phyloP scores from a whole-genome alignment of 2,888 invertebrate species.

The Trypoxylon attenuatum region DNA sequence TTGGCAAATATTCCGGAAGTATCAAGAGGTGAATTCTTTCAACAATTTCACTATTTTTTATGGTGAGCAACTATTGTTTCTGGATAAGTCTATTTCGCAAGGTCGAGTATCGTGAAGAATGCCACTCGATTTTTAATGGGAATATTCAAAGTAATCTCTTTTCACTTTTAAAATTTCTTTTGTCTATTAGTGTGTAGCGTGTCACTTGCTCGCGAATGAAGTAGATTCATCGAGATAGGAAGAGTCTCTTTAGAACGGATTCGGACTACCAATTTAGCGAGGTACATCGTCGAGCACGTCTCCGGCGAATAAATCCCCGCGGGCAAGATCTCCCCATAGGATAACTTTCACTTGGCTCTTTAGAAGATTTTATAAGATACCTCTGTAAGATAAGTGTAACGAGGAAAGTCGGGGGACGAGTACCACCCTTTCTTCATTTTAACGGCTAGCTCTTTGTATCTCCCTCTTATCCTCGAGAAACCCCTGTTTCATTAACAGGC shows the following conservation, averaged over 20 bases:
- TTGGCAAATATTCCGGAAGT: too few relatives aligned
- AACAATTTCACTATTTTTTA: too few relatives aligned
- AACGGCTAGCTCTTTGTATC: not conserved
- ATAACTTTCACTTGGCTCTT: conserved; percentile 38
- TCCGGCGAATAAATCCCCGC: conserved; percentile 44
- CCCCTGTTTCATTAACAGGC: not conserved
- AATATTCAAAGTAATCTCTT: too few relatives aligned
- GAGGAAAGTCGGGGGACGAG: conserved; percentile 3
- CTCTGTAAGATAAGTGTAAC: conserved; percentile 32
- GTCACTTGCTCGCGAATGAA: conserved; percentile 39
- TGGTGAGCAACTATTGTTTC: too few relatives aligned
- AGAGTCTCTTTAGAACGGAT: conserved; percentile 39
- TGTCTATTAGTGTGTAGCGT: too few relatives aligned
- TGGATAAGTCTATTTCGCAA: too few relatives aligned
- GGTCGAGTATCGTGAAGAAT: too few relatives aligned
- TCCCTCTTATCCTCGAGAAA: too few relatives aligned
- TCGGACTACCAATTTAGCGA: conserved; percentile 38
- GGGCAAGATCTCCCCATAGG: conserved; percentile 24
- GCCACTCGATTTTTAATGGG: too few relatives aligned
- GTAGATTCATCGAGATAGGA: conserved; percentile 43
- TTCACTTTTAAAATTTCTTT: too few relatives aligned
- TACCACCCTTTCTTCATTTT: not conserved
- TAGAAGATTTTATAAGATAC: conserved; percentile 37
- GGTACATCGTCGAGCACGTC: conserved; percentile 48
- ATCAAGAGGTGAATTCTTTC: too few relatives aligned